Conservation (phyloP, 1,140 invertebrate species). For the Phymorhynchus buccinoides region DNA sequence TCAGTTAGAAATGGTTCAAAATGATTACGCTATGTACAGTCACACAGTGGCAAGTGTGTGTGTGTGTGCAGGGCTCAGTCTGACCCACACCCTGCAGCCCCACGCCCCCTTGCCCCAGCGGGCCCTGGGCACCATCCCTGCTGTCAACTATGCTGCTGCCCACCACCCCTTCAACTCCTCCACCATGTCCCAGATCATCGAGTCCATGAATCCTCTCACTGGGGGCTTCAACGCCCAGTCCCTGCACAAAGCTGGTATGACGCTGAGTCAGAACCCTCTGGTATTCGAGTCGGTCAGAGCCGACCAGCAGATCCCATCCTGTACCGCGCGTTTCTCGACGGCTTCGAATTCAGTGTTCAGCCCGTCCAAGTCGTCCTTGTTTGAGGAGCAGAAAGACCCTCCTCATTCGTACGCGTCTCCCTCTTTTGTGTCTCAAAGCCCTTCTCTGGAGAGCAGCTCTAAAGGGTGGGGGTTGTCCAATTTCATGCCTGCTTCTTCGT, state of each 20-base stretch:
- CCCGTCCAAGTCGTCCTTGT: constrained; percentile 35
- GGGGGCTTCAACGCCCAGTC: constrained; percentile 48
- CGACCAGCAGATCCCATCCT: constrained; percentile 33
- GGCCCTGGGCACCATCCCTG: constrained; percentile 51
- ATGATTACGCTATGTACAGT: no score
- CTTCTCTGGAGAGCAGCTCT: constrained; percentile 39
- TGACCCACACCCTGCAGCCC: constrained; percentile 52
- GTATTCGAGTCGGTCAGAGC: constrained; percentile 47
- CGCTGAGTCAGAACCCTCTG: constrained; percentile 46
- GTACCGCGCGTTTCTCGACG: constrained; percentile 14
- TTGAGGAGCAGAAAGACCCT: constrained; percentile 39
- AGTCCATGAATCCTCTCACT: constrained; percentile 50
- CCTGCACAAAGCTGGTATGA: constrained; percentile 54
- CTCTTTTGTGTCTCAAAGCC: constrained; percentile 31
- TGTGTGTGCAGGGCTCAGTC: constrained; percentile 50
- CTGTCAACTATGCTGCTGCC: constrained; percentile 56
- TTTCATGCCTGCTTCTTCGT: constrained; percentile 53
- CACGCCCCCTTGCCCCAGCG: constrained; percentile 51
- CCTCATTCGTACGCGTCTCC: constrained; percentile 33
- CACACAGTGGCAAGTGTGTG: no score
- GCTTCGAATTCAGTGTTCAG: constrained; percentile 29
- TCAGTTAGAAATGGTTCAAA: no score
- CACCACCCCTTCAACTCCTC: constrained; percentile 33
- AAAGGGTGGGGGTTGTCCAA: constrained; percentile 59
- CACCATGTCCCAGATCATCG: constrained; percentile 52